Evolutionary conservation across 2,113 vertebrate genomes (phyloP).

Genomic region (Aepyceros melampus): DNA sequence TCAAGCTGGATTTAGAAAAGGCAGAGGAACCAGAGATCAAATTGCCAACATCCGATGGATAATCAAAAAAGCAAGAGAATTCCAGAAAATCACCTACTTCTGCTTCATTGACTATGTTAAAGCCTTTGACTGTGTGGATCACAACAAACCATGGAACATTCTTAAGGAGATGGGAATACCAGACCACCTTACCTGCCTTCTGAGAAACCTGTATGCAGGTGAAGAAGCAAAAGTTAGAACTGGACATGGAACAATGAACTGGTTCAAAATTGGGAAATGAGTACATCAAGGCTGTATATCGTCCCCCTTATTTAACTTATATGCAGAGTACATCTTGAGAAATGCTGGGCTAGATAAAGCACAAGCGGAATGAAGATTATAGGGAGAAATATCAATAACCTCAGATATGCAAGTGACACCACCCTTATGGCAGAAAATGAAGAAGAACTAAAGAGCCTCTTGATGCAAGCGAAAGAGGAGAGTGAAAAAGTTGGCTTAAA

Average conservation of each 20-base stretch:
- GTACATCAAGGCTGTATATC: neutral
- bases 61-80: neutral
- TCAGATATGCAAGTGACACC: neutral
- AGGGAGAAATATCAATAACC: neutral
- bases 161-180: neutral
- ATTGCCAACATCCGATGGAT: accelerated
- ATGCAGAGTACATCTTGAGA: neutral
- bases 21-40: neutral
- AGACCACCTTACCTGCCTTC: neutral
- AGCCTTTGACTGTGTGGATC: neutral
- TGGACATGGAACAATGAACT: neutral
- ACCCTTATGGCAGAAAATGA: neutral
- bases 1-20: neutral
- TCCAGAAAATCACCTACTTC: neutral
- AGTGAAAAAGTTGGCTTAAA: neutral
- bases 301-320: neutral
- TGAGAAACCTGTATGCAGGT: neutral
- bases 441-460: neutral
- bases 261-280: neutral
- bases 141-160: neutral
- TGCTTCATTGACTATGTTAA: neutral
- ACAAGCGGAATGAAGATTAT: neutral
- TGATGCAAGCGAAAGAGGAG: neutral
- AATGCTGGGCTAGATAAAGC: neutral
- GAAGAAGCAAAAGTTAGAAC: neutral